Conservation (phyloP, 2,113 vertebrate species). For the Globicephala melas region DNA sequence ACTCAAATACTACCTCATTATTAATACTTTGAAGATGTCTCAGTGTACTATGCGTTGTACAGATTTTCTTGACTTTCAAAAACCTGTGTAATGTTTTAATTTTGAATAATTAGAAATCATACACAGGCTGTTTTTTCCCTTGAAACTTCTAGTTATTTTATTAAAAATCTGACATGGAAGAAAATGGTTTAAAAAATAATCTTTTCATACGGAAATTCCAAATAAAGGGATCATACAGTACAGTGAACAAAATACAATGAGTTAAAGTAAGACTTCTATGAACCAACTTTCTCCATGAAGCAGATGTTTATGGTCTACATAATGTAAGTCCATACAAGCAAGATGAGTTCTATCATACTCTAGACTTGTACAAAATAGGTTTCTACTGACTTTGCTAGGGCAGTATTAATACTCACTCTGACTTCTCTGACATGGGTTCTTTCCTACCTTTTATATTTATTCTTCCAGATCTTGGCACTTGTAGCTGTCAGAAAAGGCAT, state of each 20-base stretch:
- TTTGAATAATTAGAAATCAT: not conserved
- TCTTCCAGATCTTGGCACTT: conserved; percentile 93
- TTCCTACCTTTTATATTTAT: conserved; percentile 27
- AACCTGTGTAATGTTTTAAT: not conserved
- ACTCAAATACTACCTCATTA: not conserved
- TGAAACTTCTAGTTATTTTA: conserved; percentile 12
- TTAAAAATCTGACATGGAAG: conserved; percentile 30
- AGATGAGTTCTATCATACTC: not conserved
- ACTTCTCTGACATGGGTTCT: not conserved
- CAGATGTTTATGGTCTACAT: not conserved
- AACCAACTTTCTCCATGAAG: not conserved
- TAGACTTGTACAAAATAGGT: not conserved
- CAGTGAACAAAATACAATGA: not conserved
- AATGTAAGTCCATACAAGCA: not conserved
- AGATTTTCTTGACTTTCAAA: not conserved
- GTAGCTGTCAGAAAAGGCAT: conserved; percentile 97
- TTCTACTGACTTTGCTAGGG: not conserved
- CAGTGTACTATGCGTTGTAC: not conserved
- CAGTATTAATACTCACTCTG: not conserved
- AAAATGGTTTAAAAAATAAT: conserved; percentile 22
- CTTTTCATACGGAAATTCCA: not conserved
- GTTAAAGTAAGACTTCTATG: not conserved
- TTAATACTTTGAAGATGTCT: not conserved
- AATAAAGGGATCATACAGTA: not conserved
- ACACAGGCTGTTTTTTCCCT: not conserved